Conservation (phyloP, 2,888 invertebrate species). For the Cataglyphis altisquamis region DNA sequence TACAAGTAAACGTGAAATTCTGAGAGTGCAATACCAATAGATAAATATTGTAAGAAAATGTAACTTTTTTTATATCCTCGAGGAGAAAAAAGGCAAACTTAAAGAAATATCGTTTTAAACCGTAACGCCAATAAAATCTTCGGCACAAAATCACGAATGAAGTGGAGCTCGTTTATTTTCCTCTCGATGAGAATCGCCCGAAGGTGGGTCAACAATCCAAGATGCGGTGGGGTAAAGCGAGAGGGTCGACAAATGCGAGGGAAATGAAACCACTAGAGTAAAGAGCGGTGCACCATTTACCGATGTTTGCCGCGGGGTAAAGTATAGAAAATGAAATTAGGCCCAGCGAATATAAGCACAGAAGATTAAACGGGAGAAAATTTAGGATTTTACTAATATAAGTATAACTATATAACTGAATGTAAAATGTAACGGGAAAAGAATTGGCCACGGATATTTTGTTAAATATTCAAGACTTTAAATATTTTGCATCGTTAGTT, state of each 20-base stretch:
- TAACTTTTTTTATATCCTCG: not conserved
- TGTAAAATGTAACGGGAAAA: not conserved
- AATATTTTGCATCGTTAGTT: not conserved
- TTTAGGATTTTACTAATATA: not conserved
- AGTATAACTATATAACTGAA: slow-evolving; percentile 1
- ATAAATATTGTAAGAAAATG: slow-evolving; percentile 32
- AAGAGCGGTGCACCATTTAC: slow-evolving; percentile 44
- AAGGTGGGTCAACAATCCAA: slow-evolving; percentile 72
- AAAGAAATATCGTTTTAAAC: slow-evolving; percentile 52
- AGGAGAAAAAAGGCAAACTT: slow-evolving; percentile 35
- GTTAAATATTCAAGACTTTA: not conserved
- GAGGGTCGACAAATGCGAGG: slow-evolving; percentile 62
- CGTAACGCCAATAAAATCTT: slow-evolving; percentile 69
- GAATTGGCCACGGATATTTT: not conserved
- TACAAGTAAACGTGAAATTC: too few relatives aligned
- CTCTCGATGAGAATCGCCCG: slow-evolving; percentile 70
- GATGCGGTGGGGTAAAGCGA: slow-evolving; percentile 53
- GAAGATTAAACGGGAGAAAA: slow-evolving; percentile 13
- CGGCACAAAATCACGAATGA: slow-evolving; percentile 70
- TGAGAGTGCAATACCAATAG: not conserved
- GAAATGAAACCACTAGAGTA: slow-evolving; percentile 69
- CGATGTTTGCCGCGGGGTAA: slow-evolving; percentile 48
- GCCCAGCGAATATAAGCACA: slow-evolving; percentile 24
- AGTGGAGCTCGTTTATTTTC: slow-evolving; percentile 75
- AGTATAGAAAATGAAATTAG: slow-evolving; percentile 63